Evolutionary conservation across 2,888 invertebrate genomes (phyloP), one percentile per base, ranked within the genome.

Genomic region (Epinotia ramella): DNA sequence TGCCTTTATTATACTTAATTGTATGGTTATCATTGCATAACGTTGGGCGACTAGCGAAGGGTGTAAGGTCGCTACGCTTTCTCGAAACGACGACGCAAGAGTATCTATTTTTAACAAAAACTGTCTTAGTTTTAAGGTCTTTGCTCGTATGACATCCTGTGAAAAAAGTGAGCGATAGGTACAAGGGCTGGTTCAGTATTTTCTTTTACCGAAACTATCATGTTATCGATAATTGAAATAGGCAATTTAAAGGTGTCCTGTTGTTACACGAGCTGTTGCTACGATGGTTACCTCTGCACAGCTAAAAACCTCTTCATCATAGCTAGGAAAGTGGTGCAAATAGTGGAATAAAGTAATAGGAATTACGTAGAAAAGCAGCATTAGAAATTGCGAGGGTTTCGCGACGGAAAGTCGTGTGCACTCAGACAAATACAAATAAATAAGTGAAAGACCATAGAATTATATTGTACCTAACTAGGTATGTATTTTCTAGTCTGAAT

Each of bases 31-130:
- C 56, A 20, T 46, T 60, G 57, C 68, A n/a, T 44, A 40, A 68
- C 57, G 18, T 20, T 57, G 40, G 44, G 59, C 16, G 20, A 3
- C 59, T 57, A 69, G 44, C 44, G 46, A 59, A 69, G 59, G 69
- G 69, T 60, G 69, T 16, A 60, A 69, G 69, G 69, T 18, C 69
- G 60, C 46, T n/a, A 69, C 69, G 69, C 69, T 69, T 69, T 69
- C 69, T 46, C 16, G 20, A 28, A 0, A 24, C 24, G 40, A 28
- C 59, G 59, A 59, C 46, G 46, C 24, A 16, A 20, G 40, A 20
- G 13, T 65, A 40, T 3, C 3, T 33, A 46, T 3, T 13, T 40
- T 40, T 40, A 40, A 40, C 40, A 9, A 9, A 40, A 40, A 40
- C 40, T 9, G 40, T 40, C 40, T 40, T 40, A 40, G 1, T 40